Conservation (phyloP, 2,888 invertebrate genomes). For the Drosophila anomalipes region DNA sequence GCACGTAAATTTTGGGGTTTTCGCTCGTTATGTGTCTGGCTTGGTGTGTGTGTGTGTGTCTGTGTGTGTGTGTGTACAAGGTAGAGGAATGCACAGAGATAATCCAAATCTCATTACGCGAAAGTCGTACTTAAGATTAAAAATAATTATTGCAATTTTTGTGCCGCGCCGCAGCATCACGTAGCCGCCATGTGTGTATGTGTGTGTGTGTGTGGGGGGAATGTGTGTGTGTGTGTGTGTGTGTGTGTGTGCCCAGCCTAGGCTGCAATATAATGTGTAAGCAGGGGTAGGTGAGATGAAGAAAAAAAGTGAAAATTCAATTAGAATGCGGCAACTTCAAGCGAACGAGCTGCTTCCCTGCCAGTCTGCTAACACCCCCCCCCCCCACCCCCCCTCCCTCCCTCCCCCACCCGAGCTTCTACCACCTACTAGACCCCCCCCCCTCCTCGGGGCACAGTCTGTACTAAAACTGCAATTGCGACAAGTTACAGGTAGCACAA, state of each 20-base stretch:
- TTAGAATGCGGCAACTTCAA: slow-evolving; percentile 77
- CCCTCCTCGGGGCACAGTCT: slow-evolving; percentile 27
- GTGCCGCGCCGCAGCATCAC: slow-evolving; percentile 69
- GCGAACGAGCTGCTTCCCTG: slow-evolving; percentile 49
- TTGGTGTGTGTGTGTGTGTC: slow-evolving; percentile 8
- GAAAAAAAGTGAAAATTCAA: slow-evolving; percentile 78
- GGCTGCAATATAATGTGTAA: slow-evolving; percentile 10
- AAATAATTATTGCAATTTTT: slow-evolving; percentile 81
- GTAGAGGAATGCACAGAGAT: slow-evolving; percentile 61
- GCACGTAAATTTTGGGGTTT: slow-evolving; percentile 46
- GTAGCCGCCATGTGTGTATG: slow-evolving; percentile 58
- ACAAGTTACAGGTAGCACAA: slow-evolving; percentile 62
- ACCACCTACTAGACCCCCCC: not conserved
- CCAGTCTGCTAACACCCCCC: slow-evolving; percentile 12
- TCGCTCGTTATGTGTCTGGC: slow-evolving; percentile 23
- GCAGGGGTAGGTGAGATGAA: not conserved
- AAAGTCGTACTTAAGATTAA: slow-evolving; percentile 80
- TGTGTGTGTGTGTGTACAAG: slow-evolving; percentile 12
- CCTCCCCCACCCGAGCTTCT: slow-evolving; percentile 6
- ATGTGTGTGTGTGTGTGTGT: slow-evolving; percentile 42
- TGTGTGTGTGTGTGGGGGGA: slow-evolving; percentile 39
- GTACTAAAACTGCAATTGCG: slow-evolving; percentile 65
- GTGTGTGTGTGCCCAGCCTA: slow-evolving; percentile 43
- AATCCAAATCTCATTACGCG: slow-evolving; percentile 80
- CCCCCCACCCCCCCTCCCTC: not conserved